Conservation (phyloP, 2,113 vertebrate species). For the Eurypyga helias region DNA sequence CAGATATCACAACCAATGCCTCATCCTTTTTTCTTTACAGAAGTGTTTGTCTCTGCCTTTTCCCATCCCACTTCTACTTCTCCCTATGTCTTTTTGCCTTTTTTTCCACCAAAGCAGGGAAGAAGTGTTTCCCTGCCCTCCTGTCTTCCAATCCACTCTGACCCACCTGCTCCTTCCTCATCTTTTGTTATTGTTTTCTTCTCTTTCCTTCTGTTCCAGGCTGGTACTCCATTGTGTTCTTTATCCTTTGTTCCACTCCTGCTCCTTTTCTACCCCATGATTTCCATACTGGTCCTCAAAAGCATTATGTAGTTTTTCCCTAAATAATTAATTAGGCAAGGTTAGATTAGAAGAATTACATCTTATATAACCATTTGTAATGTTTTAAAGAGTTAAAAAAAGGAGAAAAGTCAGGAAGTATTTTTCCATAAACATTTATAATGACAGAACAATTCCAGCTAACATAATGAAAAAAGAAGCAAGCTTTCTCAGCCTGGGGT, state of each 20-base stretch:
- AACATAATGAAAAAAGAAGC: neutral
- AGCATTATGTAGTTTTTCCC: neutral
- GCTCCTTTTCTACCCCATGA: neutral
- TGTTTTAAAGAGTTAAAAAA: neutral
- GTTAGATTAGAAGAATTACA: neutral
- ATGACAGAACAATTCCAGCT: neutral
- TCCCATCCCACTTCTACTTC: neutral
- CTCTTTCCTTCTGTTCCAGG: neutral
- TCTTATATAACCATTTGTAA: neutral
- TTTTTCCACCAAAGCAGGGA: fast-evolving
- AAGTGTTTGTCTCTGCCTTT: neutral
- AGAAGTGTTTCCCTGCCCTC: neutral
- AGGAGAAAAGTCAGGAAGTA: neutral
- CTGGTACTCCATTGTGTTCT: neutral
- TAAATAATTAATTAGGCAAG: neutral
- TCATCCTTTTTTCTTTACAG: neutral
- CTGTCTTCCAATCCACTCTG: neutral
- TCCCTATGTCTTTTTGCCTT: fast-evolving
- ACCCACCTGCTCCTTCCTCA: neutral
- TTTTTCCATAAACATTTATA: neutral
- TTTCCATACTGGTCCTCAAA: neutral
- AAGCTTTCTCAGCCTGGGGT: neutral
- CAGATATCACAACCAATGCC: neutral
- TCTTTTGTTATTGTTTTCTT: neutral
- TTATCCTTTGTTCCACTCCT: neutral